Conservation (phyloP, 1,140 invertebrate genomes). For the Octopus sinensis region DNA sequence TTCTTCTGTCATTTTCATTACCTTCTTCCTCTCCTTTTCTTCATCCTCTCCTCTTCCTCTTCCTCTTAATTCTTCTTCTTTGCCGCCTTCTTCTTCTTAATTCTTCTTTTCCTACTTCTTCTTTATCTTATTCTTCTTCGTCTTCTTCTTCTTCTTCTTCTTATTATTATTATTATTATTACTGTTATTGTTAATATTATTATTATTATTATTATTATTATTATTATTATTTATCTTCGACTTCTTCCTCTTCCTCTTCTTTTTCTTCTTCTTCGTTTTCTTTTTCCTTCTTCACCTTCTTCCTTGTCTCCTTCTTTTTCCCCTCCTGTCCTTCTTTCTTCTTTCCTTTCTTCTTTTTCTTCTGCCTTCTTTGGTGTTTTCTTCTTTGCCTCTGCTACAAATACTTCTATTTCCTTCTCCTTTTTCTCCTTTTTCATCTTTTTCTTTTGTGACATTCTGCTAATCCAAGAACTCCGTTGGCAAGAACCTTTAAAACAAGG, state of each 20-base stretch:
- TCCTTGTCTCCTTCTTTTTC: not conserved
- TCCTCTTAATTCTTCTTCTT: no score
- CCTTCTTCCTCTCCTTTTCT: no score
- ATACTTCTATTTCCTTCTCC: not conserved
- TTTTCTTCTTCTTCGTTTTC: not conserved
- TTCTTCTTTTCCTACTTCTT: not conserved
- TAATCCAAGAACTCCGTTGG: no score
- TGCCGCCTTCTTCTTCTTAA: not conserved
- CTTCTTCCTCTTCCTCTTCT: not conserved
- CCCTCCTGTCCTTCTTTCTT: not conserved
- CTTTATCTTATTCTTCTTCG: not conserved
- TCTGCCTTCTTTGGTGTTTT: not conserved
- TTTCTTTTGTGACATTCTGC: not conserved
- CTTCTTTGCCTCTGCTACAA: not conserved
- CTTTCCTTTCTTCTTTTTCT: not conserved
- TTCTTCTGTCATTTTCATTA: no score
- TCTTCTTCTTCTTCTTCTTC: not conserved
- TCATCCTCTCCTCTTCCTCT: no score
- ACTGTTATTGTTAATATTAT: not conserved
- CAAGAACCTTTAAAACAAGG: no score
- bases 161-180: not conserved
- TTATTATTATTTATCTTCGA: not conserved
- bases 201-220: conserved; percentile 1
- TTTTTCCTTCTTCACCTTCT: not conserved
- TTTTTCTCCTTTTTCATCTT: not conserved